Percentiles rank a stretch among this genome's conserved stretches.
Conservation (phyloP, 2,113 vertebrate species). For the Lamprologus sp. region DNA sequence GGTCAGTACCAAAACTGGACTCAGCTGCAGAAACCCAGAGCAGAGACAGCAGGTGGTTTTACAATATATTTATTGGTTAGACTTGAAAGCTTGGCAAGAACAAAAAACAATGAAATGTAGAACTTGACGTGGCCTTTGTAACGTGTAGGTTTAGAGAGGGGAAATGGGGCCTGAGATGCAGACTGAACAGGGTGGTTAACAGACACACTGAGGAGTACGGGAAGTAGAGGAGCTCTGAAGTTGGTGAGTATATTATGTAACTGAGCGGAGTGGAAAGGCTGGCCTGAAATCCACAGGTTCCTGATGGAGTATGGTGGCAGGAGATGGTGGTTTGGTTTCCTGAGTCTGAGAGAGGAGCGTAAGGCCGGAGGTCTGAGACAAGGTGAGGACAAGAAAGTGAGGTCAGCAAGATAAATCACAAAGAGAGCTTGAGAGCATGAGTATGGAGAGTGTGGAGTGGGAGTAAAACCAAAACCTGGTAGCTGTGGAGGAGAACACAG, state of each 20-base stretch:
- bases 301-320: neutral
- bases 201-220: neutral
- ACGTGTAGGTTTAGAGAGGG: neutral
- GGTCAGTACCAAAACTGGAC: neutral
- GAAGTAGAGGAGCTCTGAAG: neutral
- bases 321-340: neutral
- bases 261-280: neutral
- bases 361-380: neutral
- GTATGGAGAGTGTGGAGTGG: neutral
- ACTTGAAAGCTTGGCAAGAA: neutral
- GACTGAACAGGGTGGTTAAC: neutral
- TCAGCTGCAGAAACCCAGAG: neutral
- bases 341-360: neutral
- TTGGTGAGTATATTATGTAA: neutral
- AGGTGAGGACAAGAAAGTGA: neutral
- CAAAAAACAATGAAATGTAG: neutral
- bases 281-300: neutral
- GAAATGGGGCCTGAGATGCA: neutral
- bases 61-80: neutral
- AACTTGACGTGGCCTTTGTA: neutral
- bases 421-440: neutral
- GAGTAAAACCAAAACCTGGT: neutral
- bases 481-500: neutral
- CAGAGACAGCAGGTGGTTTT: neutral
- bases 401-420: neutral